Percentiles rank a stretch among this genome's conserved stretches.
Conservation (phyloP, 2,113 vertebrate genomes). For the Elaphurus davidianus region DNA sequence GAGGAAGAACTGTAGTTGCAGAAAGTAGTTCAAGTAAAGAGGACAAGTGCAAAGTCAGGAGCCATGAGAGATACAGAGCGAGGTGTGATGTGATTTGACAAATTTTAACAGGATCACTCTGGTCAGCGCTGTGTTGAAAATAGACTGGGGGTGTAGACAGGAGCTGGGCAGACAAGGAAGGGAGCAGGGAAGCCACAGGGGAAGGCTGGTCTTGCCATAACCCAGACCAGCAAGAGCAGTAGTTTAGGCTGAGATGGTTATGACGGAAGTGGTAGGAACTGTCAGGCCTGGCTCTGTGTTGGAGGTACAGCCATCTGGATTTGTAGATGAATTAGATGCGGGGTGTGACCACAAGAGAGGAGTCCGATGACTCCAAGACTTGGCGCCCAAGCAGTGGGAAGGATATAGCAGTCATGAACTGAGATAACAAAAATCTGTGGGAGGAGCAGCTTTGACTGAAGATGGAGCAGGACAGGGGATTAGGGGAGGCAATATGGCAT, state of each 20-base stretch:
- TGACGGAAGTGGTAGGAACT: neutral
- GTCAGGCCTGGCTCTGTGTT: neutral
- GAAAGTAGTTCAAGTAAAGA: neutral
- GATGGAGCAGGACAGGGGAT: neutral
- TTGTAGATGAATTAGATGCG: neutral
- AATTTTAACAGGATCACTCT: neutral
- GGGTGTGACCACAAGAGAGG: neutral
- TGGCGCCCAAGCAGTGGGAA: neutral
- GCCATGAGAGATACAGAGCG: neutral
- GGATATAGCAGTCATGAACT: neutral
- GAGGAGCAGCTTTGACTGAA: neutral
- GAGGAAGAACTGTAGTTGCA: neutral
- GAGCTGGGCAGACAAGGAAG: neutral
- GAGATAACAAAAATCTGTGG: neutral
- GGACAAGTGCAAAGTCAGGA: neutral
- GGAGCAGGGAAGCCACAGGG: neutral
- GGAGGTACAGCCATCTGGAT: neutral
- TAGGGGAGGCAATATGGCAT: fast-evolving
- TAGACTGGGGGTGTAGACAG: neutral
- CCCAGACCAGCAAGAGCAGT: neutral
- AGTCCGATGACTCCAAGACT: neutral
- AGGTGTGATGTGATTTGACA: neutral
- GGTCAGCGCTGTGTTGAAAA: neutral
- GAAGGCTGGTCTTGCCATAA: neutral
- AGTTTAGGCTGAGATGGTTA: neutral